A percentile compares a stretch with the other conserved stretches of the same genome.
These are phyloP conservation scores for Falco cherrug DNA, from an alignment of 2,797 vertebrate genomes.

Conservation along the genomic window DNA sequence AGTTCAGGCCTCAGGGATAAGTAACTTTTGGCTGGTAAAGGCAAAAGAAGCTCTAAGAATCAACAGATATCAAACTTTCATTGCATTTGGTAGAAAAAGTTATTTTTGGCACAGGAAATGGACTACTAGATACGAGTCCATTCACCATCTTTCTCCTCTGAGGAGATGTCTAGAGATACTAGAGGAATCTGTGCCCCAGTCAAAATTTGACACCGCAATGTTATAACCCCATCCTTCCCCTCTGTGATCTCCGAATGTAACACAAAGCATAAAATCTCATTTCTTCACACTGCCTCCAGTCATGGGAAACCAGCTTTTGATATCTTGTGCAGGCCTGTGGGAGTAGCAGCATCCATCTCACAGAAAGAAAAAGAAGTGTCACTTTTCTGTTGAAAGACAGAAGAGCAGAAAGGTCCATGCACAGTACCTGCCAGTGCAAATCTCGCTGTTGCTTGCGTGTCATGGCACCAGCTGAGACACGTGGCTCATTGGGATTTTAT, in stretches of 20 bases:
- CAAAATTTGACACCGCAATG: neutral
- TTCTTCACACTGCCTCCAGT: neutral
- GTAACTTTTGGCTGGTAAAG: neutral
- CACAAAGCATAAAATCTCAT: neutral
- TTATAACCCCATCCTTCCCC: neutral
- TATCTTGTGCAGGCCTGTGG: neutral
- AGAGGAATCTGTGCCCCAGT: neutral
- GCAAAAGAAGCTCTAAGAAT: neutral
- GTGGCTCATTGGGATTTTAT: neutral
- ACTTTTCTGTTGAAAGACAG: neutral
- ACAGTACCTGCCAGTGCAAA: no score
- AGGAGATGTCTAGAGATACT: neutral
- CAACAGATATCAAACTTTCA: neutral
- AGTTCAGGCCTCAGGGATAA: neutral
- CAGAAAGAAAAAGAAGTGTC: neutral
- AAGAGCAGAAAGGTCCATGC: neutral
- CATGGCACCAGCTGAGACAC: accelerated
- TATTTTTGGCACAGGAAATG: neutral
- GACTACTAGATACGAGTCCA: neutral
- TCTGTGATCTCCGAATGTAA: neutral
- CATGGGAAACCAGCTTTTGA: neutral
- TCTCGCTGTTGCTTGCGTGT: accelerated
- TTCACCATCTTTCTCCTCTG: neutral
- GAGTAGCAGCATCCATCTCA: neutral
- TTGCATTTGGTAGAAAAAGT: neutral